Base-by-base conservation (phyloP, 2,888 invertebrate species). In the Drosophila emarginata region DNA sequence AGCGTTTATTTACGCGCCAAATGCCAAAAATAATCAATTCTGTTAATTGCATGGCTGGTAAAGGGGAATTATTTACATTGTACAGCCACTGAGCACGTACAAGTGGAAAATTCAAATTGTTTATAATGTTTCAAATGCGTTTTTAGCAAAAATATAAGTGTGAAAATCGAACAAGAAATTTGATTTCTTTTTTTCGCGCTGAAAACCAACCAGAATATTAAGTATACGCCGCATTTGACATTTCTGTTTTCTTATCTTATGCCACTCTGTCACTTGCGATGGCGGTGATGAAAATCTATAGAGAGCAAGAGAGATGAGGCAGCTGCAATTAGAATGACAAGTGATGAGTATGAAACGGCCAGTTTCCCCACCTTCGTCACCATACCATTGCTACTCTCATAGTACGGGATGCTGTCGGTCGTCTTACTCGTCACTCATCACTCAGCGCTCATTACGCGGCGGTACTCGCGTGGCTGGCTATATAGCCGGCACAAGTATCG, bases 281-380 rank as follows among this genome's bases (percentile, higher is more conserved):
- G 56, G 64, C 59, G 73, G 61, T 64, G 68, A 66, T 80, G 61
- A 21, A 53, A 61, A 72, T 76, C 61, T 61, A 50, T 64, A 77
- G 57, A 61, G 45, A 45, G 45, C 18, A 18, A 45, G 4, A 45
- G 45, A 37, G 37, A 45, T 21, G 45, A 45, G 21, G 21, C 61
- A 61, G 72, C 72, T 54, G 82, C 77, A 81, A 79, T 79, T 79
- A 85, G 74, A 67, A 66, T 79, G 82, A 72, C 80, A 77, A 77
- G 76, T 82, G 85, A 85, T 72, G 78, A 82, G 76, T 61, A 65
- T 60, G 70, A 37, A 72, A 50, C 64, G 36, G 39, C 18, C n/a
- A 28, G 32, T 36, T 45, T 28, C n/a, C 32, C 9, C 32, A 1
- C 9, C 32, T 11, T 4, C 32, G 9, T 11, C 32, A 9, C 9